A percentile compares a stretch with the other conserved stretches of the same genome.
Conservation (phyloP, 2,888 invertebrate species). For the Lobophora halterata region DNA sequence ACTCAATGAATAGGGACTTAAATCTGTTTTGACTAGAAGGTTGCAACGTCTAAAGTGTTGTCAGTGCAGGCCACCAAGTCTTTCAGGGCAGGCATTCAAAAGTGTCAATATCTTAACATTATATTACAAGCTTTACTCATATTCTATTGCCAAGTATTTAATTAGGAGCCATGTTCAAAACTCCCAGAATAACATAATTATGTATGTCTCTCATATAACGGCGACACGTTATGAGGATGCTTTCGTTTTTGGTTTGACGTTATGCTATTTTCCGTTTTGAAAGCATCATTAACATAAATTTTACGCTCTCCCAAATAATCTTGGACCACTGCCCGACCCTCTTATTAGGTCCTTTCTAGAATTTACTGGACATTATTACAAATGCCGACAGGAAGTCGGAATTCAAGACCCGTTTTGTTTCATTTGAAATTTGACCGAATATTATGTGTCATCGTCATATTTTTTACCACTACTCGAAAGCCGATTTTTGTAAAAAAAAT, state of each 20-base stretch:
- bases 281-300: slow-evolving; percentile 73
- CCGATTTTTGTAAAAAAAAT: too few species aligned
- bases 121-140: too few species aligned
- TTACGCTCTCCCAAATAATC: slow-evolving; percentile 65
- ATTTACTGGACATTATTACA: slow-evolving; percentile 58
- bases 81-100: too few species aligned
- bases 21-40: too few species aligned
- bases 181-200: slow-evolving; percentile 41
- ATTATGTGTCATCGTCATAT: too few species aligned
- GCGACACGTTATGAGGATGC: slow-evolving; percentile 58
- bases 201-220: slow-evolving; percentile 53
- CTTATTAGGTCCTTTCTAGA: slow-evolving; percentile 55
- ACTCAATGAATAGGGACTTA: too few species aligned
- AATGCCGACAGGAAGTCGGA: slow-evolving; percentile 41
- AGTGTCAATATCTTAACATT: too few species aligned
- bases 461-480: too few species aligned
- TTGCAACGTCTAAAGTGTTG: too few species aligned
- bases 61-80: too few species aligned
- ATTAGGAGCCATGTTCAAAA: slow-evolving; percentile 17
- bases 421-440: not conserved
- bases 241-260: slow-evolving; percentile 61
- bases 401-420: slow-evolving; percentile 2
- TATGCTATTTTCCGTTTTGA: slow-evolving; percentile 58
- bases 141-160: too few species aligned
- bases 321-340: slow-evolving; percentile 61